Base-by-base conservation (phyloP, 2,888 invertebrate species). In the Trachelus stipa region DNA sequence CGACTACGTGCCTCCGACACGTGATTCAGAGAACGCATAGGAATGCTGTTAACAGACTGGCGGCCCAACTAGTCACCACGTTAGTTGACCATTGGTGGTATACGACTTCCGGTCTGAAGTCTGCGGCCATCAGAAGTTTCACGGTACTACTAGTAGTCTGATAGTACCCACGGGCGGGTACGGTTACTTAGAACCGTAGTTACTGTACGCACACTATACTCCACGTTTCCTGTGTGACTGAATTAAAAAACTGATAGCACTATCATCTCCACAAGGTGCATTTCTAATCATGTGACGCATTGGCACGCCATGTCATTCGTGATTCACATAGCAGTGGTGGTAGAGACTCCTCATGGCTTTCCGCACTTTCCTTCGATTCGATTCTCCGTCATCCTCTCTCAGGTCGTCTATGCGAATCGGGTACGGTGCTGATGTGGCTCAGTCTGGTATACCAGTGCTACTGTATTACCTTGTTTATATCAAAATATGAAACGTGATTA, bases 201-300 rank as follows among this genome's bases (percentile, higher is more conserved):
- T 23, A 40, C 40, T 23, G 1, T 40, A 23, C 4, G 1, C 6
- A 23, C 23, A 1, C 9, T 23, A 56, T 23, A 56, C 56, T 23
- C 56, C 56, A 56, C 56, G 56, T 9, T 23, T 56, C 56, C 23
- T 56, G 23, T 2, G 6, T 23, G 23, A 56, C 2, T 56, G 23
- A 23, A 23, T 9, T 56, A 23, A 56, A 56, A 56, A 56, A 23
- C 56, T 1, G 56, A 56, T 23, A 56, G 23, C 56, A 23, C 56
- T 56, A 56, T 56, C 56, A 56, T 9, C 23, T 56, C 2, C 15
- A 23, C 71, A 34, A 31, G 71, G 33, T 71, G 84, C 83, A 85
- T 86, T 86, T 77, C 83, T 85, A 85, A 85, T 85, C 82, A 81
- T 79, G 83, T 84, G 85, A 85, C 85, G 84, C 83, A 82, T 81